A percentile compares a stretch with the other conserved stretches of the same genome.
Conservation (phyloP, 2,113 vertebrate species). For the Lepus americanus region DNA sequence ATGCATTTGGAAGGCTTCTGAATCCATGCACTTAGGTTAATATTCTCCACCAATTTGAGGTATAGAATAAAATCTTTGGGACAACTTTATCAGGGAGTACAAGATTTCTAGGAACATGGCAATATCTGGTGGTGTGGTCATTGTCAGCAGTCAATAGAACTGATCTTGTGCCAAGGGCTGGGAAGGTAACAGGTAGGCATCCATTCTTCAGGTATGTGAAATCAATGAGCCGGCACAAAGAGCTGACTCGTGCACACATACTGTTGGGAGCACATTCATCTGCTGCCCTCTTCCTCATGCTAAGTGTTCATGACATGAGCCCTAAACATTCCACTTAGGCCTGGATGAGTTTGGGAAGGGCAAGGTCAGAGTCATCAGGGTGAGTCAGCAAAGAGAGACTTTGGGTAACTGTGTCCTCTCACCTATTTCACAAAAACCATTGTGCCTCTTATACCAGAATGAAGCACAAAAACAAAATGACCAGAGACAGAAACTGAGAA, state of each 20-base stretch:
- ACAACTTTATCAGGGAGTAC: background rate
- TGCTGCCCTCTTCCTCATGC: background rate
- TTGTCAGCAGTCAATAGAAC: background rate
- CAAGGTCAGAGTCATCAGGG: background rate
- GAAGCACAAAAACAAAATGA: slow-evolving; percentile 3
- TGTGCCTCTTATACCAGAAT: background rate
- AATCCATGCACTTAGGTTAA: background rate
- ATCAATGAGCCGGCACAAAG: background rate
- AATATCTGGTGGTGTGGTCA: background rate
- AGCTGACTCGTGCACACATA: background rate
- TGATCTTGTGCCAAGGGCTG: background rate
- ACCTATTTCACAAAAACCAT: background rate
- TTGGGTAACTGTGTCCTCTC: background rate
- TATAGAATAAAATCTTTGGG: background rate
- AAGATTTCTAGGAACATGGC: background rate
- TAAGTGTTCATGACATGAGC: background rate
- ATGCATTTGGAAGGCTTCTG: background rate
- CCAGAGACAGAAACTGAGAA: background rate
- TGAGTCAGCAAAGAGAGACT: background rate
- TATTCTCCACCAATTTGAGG: background rate
- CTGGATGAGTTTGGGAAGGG: background rate
- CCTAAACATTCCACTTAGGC: background rate
- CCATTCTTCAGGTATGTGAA: background rate
- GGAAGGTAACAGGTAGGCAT: background rate
- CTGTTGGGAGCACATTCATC: background rate